Percentiles rank a stretch among this genome's conserved stretches.
phyloP scores from a whole-genome alignment of 1,140 invertebrate genomes.

The Megalonaias nervosa region DNA sequence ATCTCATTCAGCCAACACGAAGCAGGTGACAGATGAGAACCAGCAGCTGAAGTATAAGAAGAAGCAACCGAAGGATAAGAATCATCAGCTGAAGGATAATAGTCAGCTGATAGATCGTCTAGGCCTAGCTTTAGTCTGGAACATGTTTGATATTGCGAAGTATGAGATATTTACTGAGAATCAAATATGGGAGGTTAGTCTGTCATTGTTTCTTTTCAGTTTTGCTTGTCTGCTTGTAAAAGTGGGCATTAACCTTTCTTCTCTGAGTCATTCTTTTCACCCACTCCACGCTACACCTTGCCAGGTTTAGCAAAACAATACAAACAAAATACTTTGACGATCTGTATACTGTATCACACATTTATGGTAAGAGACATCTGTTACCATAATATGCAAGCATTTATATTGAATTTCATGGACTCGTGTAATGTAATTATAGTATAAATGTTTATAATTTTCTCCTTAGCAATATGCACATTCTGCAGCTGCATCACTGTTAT shows the following conservation, averaged over 20 bases:
- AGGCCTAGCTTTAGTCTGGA: constrained; percentile 71
- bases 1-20: constrained; percentile 58
- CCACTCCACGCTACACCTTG: too few species aligned
- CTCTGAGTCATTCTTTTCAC: neutral
- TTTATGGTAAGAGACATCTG: too few species aligned
- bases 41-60: constrained; percentile 64
- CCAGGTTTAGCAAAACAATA: too few species aligned
- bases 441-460: too few species aligned
- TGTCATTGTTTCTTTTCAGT: neutral
- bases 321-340: too few species aligned
- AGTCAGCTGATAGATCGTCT: too few species aligned
- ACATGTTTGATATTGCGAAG: constrained; percentile 72
- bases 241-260: neutral
- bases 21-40: constrained; percentile 42
- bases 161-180: constrained; percentile 70
- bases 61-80: constrained; percentile 39
- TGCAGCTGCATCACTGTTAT: too few species aligned
- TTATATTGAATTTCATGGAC: too few species aligned
- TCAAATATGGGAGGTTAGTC: constrained; percentile 49
- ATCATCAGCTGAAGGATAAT: constrained; percentile 66
- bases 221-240: neutral
- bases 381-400: too few species aligned
- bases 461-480: too few species aligned
- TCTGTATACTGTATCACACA: too few species aligned
- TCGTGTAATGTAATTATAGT: too few species aligned